Percentiles rank a stretch among this genome's conserved stretches.
Evolutionary conservation across 2,888 invertebrate species (phyloP).

Genomic region (Parnassius apollo): DNA sequence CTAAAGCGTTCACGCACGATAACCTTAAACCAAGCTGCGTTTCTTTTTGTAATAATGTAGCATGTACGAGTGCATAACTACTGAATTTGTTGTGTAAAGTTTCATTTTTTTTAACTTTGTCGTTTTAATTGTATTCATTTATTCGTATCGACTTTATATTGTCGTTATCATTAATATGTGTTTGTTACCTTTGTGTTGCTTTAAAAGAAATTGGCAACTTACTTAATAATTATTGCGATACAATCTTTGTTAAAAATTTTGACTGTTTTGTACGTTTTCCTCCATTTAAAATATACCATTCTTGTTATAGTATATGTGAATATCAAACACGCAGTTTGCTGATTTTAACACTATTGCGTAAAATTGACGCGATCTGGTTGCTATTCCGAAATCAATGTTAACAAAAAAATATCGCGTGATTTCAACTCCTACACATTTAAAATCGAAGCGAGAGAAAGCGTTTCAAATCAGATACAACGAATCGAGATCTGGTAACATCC

Average conservation of each 20-base stretch:
- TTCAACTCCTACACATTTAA: slow-evolving; percentile 27
- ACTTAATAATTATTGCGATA: too few species aligned
- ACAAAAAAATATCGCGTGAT: slow-evolving; percentile 25
- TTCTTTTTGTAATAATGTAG: not conserved
- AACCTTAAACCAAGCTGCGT: not conserved
- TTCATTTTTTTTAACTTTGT: not conserved
- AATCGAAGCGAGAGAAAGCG: slow-evolving; percentile 52
- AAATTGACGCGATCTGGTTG: slow-evolving; percentile 3
- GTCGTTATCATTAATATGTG: too few species aligned
- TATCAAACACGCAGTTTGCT: slow-evolving; percentile 18
- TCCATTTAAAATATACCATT: too few species aligned
- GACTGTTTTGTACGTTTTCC: too few species aligned
- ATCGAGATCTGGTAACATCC: slow-evolving; percentile 74
- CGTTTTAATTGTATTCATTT: not conserved
- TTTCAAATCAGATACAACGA: slow-evolving; percentile 68
- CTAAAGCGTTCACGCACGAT: slow-evolving; percentile 33
- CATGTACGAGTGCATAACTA: too few species aligned
- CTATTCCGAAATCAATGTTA: slow-evolving; percentile 18
- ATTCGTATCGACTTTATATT: too few species aligned
- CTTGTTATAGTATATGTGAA: not conserved
- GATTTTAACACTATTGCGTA: slow-evolving; percentile 7
- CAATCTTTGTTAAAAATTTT: too few species aligned
- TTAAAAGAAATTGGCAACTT: too few species aligned
- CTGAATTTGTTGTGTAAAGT: too few species aligned
- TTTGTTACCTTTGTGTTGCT: too few species aligned